phyloP scores from a whole-genome alignment of 92 coral and sea anemone species.

The Paragorgia papillata region DNA sequence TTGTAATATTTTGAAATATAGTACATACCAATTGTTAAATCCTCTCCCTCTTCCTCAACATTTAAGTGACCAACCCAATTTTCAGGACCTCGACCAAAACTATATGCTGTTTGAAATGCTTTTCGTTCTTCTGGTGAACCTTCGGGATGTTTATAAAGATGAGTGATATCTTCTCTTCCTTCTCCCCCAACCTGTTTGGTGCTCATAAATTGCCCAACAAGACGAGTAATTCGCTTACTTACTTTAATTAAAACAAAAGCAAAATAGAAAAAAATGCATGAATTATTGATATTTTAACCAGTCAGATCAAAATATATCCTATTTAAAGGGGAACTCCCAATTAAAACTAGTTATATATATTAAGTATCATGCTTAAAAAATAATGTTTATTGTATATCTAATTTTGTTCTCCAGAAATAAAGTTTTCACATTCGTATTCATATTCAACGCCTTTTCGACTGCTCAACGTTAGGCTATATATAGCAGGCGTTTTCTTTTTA shows the following conservation, averaged over 20 bases:
- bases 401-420: too few relatives aligned
- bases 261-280: too few relatives aligned
- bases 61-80: slow-evolving; percentile 7
- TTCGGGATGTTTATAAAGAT: slow-evolving; percentile 42
- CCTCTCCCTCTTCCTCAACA: slow-evolving; percentile 3
- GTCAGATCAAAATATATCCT: background rate
- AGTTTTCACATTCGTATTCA: too few relatives aligned
- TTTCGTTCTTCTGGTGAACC: slow-evolving; percentile 60
- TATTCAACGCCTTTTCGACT: too few relatives aligned
- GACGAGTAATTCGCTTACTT: too few relatives aligned
- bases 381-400: too few relatives aligned
- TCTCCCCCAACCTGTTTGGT: slow-evolving; percentile 47
- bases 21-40: slow-evolving; percentile 1
- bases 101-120: slow-evolving; percentile 57
- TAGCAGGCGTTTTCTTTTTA: too few relatives aligned
- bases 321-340: background rate
- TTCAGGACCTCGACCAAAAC: slow-evolving; percentile 53
- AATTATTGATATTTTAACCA: slow-evolving; percentile 17
- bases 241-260: too few relatives aligned
- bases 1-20: too few relatives aligned
- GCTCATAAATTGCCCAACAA: slow-evolving; percentile 58
- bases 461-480: too few relatives aligned
- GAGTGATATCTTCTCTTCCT: slow-evolving; percentile 46
- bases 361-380: background rate
- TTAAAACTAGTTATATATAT: background rate